Percentiles rank a stretch among this genome's conserved stretches.
phyloP scores from a whole-genome alignment of 2,113 vertebrate genomes.

The Fulica atra region DNA sequence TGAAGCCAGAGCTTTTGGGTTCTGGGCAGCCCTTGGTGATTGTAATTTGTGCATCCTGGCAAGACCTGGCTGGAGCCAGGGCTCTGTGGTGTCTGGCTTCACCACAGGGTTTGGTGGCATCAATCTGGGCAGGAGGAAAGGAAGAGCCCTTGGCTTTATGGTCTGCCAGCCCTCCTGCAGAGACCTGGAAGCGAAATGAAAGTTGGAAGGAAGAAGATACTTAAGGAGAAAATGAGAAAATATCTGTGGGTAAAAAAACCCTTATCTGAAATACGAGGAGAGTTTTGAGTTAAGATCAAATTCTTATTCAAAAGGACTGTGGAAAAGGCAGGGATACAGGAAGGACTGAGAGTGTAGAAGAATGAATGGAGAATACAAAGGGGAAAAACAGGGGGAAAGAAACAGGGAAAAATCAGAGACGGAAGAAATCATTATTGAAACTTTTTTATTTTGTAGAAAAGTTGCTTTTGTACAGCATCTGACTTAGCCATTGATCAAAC shows the following conservation, averaged over 20 bases:
- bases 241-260: not conserved
- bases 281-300: not conserved
- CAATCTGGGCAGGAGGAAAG: accelerated
- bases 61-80: not conserved
- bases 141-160: not conserved
- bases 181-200: not conserved
- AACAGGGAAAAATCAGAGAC: not conserved
- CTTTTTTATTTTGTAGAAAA: constrained; percentile 51
- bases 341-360: not conserved
- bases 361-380: not conserved
- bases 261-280: not conserved
- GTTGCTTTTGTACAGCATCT: constrained; percentile 35
- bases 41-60: accelerated
- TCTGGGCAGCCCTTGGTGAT: not conserved
- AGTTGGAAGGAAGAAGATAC: not conserved
- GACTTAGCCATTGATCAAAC: not conserved
- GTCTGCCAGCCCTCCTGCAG: not conserved
- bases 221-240: not conserved
- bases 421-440: not conserved
- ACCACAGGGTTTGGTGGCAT: not conserved
- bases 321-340: not conserved
- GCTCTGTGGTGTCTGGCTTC: not conserved
- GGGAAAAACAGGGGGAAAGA: not conserved
- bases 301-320: not conserved
- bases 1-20: not conserved